phyloP scores from a whole-genome alignment of 1,140 invertebrate species.

The Chironomus striatipennis region DNA sequence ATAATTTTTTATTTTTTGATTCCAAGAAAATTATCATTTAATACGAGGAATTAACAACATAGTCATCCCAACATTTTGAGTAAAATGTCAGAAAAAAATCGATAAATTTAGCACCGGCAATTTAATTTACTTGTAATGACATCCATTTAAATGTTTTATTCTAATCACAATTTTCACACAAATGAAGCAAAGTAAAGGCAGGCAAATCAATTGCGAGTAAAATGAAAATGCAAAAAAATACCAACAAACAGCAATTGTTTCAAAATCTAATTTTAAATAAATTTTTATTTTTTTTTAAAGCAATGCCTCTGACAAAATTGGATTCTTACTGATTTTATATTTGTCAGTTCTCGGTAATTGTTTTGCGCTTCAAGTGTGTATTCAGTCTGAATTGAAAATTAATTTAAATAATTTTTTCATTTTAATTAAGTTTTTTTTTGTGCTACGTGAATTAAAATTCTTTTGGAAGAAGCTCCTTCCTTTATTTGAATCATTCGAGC shows the following conservation, averaged over 20 bases:
- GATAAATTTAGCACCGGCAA: background rate
- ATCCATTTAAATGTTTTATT: background rate
- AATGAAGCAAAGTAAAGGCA: no score
- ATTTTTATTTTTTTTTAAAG: background rate
- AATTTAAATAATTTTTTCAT: no score
- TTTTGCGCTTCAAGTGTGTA: background rate
- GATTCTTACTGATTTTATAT: background rate
- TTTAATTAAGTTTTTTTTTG: no score
- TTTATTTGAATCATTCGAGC: no score
- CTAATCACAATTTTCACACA: slow-evolving; percentile 13
- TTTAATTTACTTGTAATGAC: background rate
- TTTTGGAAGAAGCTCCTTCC: no score
- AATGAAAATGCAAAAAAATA: background rate
- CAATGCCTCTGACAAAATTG: background rate
- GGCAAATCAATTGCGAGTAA: background rate
- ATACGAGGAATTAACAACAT: no score
- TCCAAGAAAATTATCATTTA: no score
- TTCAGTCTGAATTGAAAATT: no score
- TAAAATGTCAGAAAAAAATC: no score
- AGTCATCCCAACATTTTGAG: no score
- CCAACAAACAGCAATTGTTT: background rate
- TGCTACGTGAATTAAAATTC: no score
- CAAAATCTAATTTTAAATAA: background rate
- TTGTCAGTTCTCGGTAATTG: background rate
- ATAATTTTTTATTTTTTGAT: no score